Percentiles rank a stretch among this genome's conserved stretches.
phyloP scores from a whole-genome alignment of 2,888 invertebrate genomes.

The Cylloceria caligata region DNA sequence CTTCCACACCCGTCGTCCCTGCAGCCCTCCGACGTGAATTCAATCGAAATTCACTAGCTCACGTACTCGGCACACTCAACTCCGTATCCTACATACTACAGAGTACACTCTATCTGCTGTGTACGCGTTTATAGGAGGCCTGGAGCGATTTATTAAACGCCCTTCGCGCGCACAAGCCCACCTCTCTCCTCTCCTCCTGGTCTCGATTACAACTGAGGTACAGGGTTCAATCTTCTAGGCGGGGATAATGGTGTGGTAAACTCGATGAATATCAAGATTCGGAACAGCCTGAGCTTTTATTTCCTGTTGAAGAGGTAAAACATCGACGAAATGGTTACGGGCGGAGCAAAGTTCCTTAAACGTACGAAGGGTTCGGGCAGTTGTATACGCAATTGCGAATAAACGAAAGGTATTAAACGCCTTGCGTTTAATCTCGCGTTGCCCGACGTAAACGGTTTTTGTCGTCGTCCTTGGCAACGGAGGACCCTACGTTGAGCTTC shows the following conservation, averaged over 20 bases:
- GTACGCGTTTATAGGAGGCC: constrained; percentile 29
- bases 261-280: constrained; percentile 37
- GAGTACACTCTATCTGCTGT: constrained; percentile 8
- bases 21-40: constrained; percentile 60
- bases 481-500: neutral
- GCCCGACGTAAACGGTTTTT: constrained; percentile 70
- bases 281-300: constrained; percentile 1
- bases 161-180: constrained; percentile 1
- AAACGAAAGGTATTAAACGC: constrained; percentile 2
- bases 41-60: constrained; percentile 59
- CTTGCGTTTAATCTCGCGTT: constrained; percentile 66
- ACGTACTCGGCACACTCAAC: constrained; percentile 32
- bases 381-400: constrained; percentile 8
- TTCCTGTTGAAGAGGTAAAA: neutral
- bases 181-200: neutral
- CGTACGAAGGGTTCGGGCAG: neutral
- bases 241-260: constrained; percentile 33
- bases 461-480: constrained; percentile 51
- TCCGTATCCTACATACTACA: constrained; percentile 15
- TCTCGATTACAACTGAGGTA: neutral
- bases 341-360: constrained; percentile 16
- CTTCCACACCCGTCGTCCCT: constrained; percentile 43
- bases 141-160: constrained; percentile 48
- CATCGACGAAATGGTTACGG: neutral
- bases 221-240: constrained; percentile 21